A percentile compares a stretch with the other conserved stretches of the same genome.
Conservation (phyloP, 1,140 invertebrate genomes). For the Harlomillsia oculata region DNA sequence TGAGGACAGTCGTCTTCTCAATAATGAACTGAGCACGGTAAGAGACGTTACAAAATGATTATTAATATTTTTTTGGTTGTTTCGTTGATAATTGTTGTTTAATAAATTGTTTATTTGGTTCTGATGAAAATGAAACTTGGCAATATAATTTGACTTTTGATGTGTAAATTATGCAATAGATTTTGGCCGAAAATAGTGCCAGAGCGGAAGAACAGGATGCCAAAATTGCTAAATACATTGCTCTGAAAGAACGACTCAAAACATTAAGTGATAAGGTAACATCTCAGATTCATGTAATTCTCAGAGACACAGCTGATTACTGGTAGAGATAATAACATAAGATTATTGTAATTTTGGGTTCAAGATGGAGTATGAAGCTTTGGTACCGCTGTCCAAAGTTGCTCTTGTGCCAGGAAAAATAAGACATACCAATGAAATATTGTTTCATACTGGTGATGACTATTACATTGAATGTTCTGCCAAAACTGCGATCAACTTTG, state of each 20-base stretch:
- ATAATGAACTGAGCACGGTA: too few species aligned
- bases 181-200: background rate
- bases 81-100: background rate
- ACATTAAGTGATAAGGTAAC: slow-evolving; percentile 39
- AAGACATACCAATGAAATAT: slow-evolving; percentile 61
- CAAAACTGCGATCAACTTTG: slow-evolving; percentile 53
- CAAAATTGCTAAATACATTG: slow-evolving; percentile 38
- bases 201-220: background rate
- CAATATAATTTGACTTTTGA: too few species aligned
- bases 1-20: too few species aligned
- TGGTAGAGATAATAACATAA: background rate
- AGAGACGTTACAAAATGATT: background rate
- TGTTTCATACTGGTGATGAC: slow-evolving; percentile 56
- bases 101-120: too few species aligned
- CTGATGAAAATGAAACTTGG: too few species aligned
- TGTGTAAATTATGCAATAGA: too few species aligned
- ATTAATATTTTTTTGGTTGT: slow-evolving; percentile 1
- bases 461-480: slow-evolving; percentile 61
- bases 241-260: slow-evolving; percentile 40
- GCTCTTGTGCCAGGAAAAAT: slow-evolving; percentile 60
- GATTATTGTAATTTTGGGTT: background rate
- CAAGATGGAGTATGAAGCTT: slow-evolving; percentile 40
- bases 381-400: slow-evolving; percentile 54
- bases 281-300: background rate
- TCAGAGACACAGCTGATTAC: background rate